These are phyloP conservation scores for Exephanes ischioxanthus DNA, from an alignment of 2,888 invertebrate genomes.

Conservation along the genomic window DNA sequence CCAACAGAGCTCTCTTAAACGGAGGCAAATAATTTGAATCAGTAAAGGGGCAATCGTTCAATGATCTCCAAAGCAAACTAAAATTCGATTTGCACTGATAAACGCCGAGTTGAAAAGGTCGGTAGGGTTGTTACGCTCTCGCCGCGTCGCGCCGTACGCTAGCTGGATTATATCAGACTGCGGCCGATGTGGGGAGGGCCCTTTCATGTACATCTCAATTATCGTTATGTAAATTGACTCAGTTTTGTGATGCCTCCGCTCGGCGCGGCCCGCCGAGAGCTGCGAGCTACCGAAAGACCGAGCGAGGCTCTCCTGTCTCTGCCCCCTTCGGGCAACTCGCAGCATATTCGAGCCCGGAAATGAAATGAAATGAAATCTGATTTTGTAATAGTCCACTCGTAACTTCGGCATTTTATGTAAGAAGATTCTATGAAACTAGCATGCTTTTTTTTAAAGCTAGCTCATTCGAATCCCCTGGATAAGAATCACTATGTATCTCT, in stretches of 20 bases:
- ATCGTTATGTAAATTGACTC: constrained; percentile 84
- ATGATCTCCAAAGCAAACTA: constrained; percentile 36
- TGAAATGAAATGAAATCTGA: constrained; percentile 48
- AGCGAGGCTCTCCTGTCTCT: constrained; percentile 12
- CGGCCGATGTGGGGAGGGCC: constrained; percentile 68
- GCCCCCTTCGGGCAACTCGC: constrained; percentile 39
- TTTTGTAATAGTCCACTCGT: constrained; percentile 22
- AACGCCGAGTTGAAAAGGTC: constrained; percentile 33
- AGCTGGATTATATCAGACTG: constrained; percentile 52
- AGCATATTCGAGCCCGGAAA: constrained; percentile 20
- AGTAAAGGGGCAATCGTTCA: constrained; percentile 2
- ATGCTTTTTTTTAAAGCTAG: too few relatives aligned
- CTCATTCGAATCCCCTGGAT: too few relatives aligned
- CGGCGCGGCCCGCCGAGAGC: constrained; percentile 17
- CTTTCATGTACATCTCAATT: constrained; percentile 83
- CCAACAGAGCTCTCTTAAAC: neutral
- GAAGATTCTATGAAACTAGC: neutral
- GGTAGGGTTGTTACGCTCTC: neutral
- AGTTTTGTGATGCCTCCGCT: constrained; percentile 77
- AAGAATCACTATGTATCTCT: too few relatives aligned
- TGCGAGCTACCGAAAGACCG: constrained; percentile 29
- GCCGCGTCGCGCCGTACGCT: constrained; percentile 23
- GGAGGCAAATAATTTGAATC: neutral
- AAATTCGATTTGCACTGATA: constrained; percentile 49
- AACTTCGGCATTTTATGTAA: neutral